Conservation (phyloP, 2,888 invertebrate genomes). For the Masnerella sp. region DNA sequence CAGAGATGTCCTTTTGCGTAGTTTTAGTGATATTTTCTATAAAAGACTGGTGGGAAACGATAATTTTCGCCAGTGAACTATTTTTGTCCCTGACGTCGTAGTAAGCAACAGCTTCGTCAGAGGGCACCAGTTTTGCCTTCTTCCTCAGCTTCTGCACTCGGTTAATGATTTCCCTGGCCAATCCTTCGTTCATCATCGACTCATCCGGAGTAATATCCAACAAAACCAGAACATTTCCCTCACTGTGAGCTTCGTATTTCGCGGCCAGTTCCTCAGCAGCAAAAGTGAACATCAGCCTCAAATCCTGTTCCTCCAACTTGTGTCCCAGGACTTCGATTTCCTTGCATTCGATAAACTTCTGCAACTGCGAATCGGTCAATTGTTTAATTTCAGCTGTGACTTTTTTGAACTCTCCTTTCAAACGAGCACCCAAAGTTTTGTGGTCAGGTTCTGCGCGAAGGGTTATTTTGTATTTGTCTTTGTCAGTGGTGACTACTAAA, state of each 20-base stretch:
- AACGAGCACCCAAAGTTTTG: conserved; percentile 90
- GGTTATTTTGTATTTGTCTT: conserved; percentile 93
- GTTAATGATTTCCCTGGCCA: conserved; percentile 96
- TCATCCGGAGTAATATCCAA: conserved; percentile 94
- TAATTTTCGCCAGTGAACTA: conserved; percentile 84
- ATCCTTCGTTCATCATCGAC: conserved; percentile 94
- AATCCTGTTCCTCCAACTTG: conserved; percentile 86
- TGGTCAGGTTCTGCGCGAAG: conserved; percentile 97
- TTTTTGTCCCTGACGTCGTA: conserved; percentile 81
- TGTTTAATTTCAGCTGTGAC: conserved; percentile 90
- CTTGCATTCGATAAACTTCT: conserved; percentile 85
- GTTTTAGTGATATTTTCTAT: conserved; percentile 91
- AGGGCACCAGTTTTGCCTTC: conserved; percentile 94
- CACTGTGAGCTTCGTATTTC: conserved; percentile 93
- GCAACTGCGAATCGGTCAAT: conserved; percentile 87
- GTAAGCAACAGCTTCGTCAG: conserved; percentile 91
- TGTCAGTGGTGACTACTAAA: conserved; percentile 91
- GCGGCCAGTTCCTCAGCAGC: conserved; percentile 81
- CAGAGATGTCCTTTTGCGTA: conserved; percentile 81
- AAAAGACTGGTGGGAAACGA: conserved; percentile 85
- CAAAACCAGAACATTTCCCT: conserved; percentile 92
- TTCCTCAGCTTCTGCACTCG: conserved; percentile 97
- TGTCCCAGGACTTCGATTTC: conserved; percentile 87
- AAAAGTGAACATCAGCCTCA: conserved; percentile 89
- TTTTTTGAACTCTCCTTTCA: conserved; percentile 94